Conservation (phyloP, 2,113 vertebrate species). For the Onychostruthus taczanowskii region DNA sequence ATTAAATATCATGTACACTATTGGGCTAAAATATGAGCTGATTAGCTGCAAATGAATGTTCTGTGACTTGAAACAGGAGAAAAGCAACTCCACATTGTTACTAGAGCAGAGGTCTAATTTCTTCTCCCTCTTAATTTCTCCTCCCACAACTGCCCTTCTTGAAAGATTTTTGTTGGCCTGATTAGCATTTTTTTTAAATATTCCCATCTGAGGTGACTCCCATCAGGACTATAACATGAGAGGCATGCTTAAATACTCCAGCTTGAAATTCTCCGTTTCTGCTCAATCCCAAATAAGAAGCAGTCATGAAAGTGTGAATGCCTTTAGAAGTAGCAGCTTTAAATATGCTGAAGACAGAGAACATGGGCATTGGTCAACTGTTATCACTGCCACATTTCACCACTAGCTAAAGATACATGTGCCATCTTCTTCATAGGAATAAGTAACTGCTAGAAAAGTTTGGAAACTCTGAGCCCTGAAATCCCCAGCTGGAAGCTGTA, state of each 20-base stretch:
- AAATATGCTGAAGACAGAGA: neutral
- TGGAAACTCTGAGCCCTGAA: neutral
- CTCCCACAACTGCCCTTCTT: conserved; percentile 13
- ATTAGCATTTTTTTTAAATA: neutral
- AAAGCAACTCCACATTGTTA: neutral
- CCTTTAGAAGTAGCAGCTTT: neutral
- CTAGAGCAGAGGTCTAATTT: conserved; percentile 43
- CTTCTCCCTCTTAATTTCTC: neutral
- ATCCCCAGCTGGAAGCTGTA: neutral
- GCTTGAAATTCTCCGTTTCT: neutral
- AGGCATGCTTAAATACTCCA: neutral
- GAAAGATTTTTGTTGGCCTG: conserved; percentile 37
- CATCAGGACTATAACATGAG: neutral
- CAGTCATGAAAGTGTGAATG: neutral
- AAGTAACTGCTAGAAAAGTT: neutral
- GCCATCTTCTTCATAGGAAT: neutral
- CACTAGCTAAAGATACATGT: neutral
- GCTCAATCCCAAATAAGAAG: neutral
- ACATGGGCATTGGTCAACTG: neutral
- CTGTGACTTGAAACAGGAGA: neutral
- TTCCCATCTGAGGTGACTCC: neutral
- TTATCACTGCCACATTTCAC: neutral
- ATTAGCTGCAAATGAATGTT: conserved; percentile 13
- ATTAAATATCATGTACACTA: conserved; percentile 2
- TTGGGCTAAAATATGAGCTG: conserved; percentile 9